These are phyloP conservation scores for Clytia hemisphaerica DNA, from an alignment of 30 jellyfish, hydroid and myxozoan species.

Conservation along the genomic window DNA sequence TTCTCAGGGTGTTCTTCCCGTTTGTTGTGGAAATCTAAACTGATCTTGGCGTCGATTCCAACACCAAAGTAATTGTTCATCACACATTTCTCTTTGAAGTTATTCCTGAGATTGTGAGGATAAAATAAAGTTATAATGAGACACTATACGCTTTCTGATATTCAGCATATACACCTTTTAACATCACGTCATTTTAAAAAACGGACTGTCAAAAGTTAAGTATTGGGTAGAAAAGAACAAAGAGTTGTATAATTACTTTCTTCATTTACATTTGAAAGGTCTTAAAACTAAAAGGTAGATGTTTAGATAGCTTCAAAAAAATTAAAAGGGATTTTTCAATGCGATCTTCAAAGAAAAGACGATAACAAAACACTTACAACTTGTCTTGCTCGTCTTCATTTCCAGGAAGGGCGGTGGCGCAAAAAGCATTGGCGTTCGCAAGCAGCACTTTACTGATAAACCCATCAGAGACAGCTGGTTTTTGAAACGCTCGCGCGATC, in stretches of 20 bases:
- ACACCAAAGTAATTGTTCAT: constrained; percentile 91
- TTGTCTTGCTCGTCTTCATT: constrained; percentile 61
- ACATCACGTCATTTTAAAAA: no score
- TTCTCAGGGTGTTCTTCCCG: constrained; percentile 97
- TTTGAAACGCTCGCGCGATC: constrained; percentile 84
- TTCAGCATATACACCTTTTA: no score
- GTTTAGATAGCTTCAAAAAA: no score
- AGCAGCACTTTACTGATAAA: constrained; percentile 77
- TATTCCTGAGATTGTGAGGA: constrained; percentile 32
- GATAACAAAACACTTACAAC: constrained; percentile 32
- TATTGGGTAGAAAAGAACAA: not conserved
- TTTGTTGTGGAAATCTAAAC: constrained; percentile 86
- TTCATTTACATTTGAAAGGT: no score
- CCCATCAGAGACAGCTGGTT: constrained; percentile 59
- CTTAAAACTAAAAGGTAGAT: no score
- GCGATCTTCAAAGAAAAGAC: no score
- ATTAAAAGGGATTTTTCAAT: no score
- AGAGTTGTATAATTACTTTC: not conserved
- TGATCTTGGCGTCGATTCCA: constrained; percentile 89
- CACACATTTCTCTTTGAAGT: constrained; percentile 76
- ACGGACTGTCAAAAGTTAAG: not conserved
- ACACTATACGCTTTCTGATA: no score
- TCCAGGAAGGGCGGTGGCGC: constrained; percentile 95
- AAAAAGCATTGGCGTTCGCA: constrained; percentile 91
- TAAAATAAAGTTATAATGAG: no score